Percentiles rank a stretch among this genome's conserved stretches.
Evolutionary conservation across 2,113 vertebrate genomes (phyloP).

Genomic region (Myotis davidii): DNA sequence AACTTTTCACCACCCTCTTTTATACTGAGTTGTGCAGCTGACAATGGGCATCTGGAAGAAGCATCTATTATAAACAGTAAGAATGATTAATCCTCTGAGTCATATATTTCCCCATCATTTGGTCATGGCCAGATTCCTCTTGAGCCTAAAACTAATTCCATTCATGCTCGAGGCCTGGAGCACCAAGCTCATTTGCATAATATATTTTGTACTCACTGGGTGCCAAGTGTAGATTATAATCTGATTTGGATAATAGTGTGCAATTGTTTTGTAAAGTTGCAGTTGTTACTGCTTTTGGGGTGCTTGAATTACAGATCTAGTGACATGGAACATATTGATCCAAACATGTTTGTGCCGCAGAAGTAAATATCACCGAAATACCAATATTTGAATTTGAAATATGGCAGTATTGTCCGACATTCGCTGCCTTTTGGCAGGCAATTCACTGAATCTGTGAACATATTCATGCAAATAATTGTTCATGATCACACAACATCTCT

Average conservation of each 20-base stretch:
- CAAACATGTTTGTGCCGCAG: slow-evolving; percentile 36
- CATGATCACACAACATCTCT: slow-evolving; percentile 49
- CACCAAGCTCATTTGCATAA: slow-evolving; percentile 55
- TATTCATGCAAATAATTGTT: slow-evolving; percentile 61
- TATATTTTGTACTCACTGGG: slow-evolving; percentile 48
- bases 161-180: slow-evolving; percentile 38
- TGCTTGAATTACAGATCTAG: slow-evolving; percentile 49
- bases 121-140: slow-evolving; percentile 43
- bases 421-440: slow-evolving; percentile 59
- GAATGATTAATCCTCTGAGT: slow-evolving; percentile 16
- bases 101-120: not conserved
- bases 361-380: slow-evolving; percentile 64
- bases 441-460: slow-evolving; percentile 32
- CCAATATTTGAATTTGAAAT: slow-evolving; percentile 72
- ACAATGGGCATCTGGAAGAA: not conserved
- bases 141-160: slow-evolving; percentile 56
- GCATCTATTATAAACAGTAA: not conserved
- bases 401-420: slow-evolving; percentile 42
- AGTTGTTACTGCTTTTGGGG: slow-evolving; percentile 33
- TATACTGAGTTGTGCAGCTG: not conserved
- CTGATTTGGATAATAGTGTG: slow-evolving; percentile 33
- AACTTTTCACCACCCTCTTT: not conserved
- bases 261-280: slow-evolving; percentile 56
- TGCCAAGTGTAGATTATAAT: slow-evolving; percentile 65
- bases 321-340: slow-evolving; percentile 46